Conservation (phyloP, 2,888 invertebrate genomes). For the Colostygia pectinataria region DNA sequence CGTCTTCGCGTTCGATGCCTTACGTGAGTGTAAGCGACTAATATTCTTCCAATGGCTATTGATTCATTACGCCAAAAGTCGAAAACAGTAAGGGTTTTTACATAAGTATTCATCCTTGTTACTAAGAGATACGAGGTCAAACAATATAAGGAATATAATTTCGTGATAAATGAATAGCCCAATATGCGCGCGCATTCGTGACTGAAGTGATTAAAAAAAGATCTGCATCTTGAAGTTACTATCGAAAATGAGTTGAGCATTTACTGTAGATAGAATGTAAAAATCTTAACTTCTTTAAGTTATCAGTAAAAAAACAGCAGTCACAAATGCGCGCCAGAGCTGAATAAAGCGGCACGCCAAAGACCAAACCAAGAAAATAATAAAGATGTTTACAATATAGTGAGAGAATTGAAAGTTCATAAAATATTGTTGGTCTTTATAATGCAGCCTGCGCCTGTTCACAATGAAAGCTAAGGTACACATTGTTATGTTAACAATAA, state of each 20-base stretch:
- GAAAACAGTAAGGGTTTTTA: conserved; percentile 7
- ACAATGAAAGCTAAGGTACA: conserved; percentile 13
- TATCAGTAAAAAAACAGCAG: background rate
- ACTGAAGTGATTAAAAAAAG: too few species aligned
- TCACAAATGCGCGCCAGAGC: conserved; percentile 22
- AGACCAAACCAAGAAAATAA: conserved; percentile 16
- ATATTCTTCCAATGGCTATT: conserved; percentile 21
- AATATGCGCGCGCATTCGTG: conserved; percentile 18
- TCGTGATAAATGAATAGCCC: conserved; percentile 28
- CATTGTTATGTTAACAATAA: background rate
- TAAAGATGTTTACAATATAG: conserved; percentile 7
- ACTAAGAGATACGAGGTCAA: conserved; percentile 10
- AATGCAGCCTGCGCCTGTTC: conserved; percentile 19
- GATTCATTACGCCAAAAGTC: conserved; percentile 20
- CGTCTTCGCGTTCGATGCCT: conserved; percentile 23
- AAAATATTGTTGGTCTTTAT: conserved; percentile 21
- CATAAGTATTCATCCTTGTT: conserved; percentile 9
- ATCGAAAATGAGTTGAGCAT: background rate
- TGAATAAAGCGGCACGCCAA: conserved; percentile 21
- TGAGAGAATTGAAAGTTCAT: background rate
- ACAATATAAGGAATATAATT: conserved; percentile 17
- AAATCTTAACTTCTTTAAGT: background rate
- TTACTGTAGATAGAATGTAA: background rate
- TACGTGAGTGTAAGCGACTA: conserved; percentile 18
- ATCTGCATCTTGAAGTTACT: too few species aligned